Conservation (phyloP, 2,888 invertebrate genomes). For the Stramonita haemastoma region DNA sequence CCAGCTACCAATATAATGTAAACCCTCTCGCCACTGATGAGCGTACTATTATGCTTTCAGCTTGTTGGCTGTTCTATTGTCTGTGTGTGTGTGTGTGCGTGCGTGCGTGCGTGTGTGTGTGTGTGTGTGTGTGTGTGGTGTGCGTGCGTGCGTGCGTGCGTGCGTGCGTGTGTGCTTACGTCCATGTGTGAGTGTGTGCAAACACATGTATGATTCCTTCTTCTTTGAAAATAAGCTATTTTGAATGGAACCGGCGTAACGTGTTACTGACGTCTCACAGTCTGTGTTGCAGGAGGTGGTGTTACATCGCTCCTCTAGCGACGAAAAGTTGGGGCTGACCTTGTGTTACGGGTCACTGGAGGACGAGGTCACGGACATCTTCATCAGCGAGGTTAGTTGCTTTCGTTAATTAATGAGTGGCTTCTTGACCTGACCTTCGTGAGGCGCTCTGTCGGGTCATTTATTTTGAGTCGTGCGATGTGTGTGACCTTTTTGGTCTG, state of each 20-base stretch:
- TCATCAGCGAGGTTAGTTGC: constrained; percentile 81
- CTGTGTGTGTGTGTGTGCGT: constrained; percentile 9
- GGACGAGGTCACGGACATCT: constrained; percentile 83
- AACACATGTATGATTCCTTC: background rate
- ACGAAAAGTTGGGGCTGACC: constrained; percentile 84
- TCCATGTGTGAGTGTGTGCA: background rate
- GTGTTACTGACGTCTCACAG: background rate
- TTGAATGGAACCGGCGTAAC: background rate
- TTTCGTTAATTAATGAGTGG: too few species aligned
- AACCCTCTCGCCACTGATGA: background rate
- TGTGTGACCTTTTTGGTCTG: background rate
- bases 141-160: background rate
- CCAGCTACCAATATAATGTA: background rate
- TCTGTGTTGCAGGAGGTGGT: constrained; percentile 82
- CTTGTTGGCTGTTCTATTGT: too few species aligned
- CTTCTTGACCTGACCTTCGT: too few species aligned
- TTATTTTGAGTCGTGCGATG: too few species aligned
- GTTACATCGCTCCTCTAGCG: constrained; percentile 81
- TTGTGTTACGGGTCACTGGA: constrained; percentile 84
- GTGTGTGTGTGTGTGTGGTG: background rate
- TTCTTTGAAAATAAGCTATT: background rate
- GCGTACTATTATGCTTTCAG: too few species aligned
- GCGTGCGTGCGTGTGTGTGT: constrained; percentile 8
- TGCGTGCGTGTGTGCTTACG: background rate
- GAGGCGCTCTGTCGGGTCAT: too few species aligned